Evolutionary conservation across 2,888 invertebrate genomes (phyloP).

Genomic region (Metellina segmentata): DNA sequence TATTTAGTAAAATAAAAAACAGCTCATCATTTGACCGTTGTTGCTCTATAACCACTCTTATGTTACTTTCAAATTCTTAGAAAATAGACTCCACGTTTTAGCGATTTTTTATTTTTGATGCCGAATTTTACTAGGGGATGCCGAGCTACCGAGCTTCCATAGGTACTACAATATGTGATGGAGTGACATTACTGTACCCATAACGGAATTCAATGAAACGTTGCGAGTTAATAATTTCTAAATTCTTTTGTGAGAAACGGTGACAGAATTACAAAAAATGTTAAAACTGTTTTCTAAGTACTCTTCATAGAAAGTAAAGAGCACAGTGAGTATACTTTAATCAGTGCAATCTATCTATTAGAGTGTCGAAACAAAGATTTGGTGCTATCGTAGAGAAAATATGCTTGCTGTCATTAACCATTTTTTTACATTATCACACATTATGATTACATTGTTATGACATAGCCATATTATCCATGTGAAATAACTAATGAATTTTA

Average conservation of each 20-base stretch:
- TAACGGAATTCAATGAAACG: neutral
- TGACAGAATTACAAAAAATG: neutral
- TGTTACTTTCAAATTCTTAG: too few relatives aligned
- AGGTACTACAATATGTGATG: neutral
- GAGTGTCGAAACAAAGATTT: constrained; percentile 14
- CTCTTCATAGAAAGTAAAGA: neutral
- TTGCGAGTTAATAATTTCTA: neutral
- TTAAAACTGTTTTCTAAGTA: neutral
- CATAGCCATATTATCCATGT: constrained; percentile 65
- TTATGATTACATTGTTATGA: constrained; percentile 72
- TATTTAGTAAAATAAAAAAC: too few relatives aligned
- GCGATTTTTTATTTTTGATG: too few relatives aligned
- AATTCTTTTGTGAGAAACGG: neutral
- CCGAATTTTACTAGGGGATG: too few relatives aligned
- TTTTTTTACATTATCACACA: constrained; percentile 60
- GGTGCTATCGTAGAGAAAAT: constrained; percentile 40
- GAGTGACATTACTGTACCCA: neutral
- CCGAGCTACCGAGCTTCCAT: too few relatives aligned
- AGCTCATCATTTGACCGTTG: too few relatives aligned
- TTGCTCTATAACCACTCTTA: too few relatives aligned
- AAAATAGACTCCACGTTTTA: too few relatives aligned
- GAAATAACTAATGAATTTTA: constrained; percentile 35
- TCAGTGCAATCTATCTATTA: constrained; percentile 33
- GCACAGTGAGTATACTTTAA: constrained; percentile 17
- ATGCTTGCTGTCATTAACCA: neutral